phyloP scores from a whole-genome alignment of 1,140 invertebrate genomes.

The Eulimnadia texana region DNA sequence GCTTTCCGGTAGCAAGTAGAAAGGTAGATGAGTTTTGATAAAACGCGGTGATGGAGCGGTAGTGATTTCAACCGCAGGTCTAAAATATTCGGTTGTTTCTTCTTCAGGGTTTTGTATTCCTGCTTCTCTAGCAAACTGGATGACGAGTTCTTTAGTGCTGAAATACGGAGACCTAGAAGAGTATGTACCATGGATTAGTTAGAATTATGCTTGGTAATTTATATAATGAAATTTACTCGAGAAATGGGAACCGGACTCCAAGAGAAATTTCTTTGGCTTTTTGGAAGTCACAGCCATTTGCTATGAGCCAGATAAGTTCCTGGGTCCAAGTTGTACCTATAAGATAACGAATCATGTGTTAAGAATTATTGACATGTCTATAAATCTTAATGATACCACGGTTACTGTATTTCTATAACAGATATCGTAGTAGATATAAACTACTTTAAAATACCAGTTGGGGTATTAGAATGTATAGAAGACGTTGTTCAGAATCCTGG shows the following conservation, averaged over 20 bases:
- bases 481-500: no score
- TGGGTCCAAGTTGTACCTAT: conserved; percentile 41
- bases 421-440: neutral
- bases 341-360: no score
- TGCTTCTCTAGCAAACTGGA: neutral
- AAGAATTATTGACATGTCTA: neutral
- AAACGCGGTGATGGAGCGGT: conserved; percentile 6
- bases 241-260: conserved; percentile 28
- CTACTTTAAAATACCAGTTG: neutral
- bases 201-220: neutral
- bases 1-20: conserved; percentile 12
- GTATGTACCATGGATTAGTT: neutral
- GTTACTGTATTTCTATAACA: no score
- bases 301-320: conserved; percentile 42
- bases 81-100: no score
- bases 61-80: no score
- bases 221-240: conserved; percentile 25
- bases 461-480: no score
- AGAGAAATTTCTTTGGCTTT: conserved; percentile 27
- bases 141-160: neutral
- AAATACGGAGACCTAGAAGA: neutral
- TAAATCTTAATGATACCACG: no score
- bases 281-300: conserved; percentile 34
- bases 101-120: no score
- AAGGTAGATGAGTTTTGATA: conserved; percentile 14